These are phyloP conservation scores for Brenthis ino DNA, from an alignment of 2,888 invertebrate species.

Conservation along the genomic window DNA sequence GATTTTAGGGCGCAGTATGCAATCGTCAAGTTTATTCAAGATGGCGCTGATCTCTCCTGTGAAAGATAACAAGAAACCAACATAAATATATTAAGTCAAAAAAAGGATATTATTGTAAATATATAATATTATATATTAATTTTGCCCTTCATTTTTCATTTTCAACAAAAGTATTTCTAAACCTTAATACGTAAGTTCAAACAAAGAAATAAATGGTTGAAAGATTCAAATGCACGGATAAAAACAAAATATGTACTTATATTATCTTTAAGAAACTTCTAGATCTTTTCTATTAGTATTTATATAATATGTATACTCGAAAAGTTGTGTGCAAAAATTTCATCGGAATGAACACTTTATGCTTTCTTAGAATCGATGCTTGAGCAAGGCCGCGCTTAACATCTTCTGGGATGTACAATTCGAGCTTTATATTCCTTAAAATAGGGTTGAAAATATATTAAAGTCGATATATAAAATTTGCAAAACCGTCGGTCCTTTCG, in stretches of 20 bases:
- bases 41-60: too few species aligned
- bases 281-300: constrained; percentile 16
- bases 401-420: neutral
- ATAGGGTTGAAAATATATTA: constrained; percentile 30
- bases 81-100: too few species aligned
- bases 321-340: constrained; percentile 57
- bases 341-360: constrained; percentile 50
- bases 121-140: too few species aligned
- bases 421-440: constrained; percentile 12
- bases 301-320: constrained; percentile 30
- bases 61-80: too few species aligned
- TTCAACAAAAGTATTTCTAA: too few species aligned
- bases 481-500: constrained; percentile 52
- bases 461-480: constrained; percentile 38
- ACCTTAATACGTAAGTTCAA: neutral
- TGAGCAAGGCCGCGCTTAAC: constrained; percentile 31
- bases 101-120: too few species aligned
- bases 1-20: too few species aligned
- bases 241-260: neutral
- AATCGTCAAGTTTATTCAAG: too few species aligned
- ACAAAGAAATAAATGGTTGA: too few species aligned
- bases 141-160: too few species aligned
- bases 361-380: constrained; percentile 38
- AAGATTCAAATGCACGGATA: neutral
- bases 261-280: constrained; percentile 15